Evolutionary conservation across 2,113 vertebrate species (phyloP), one percentile per base, ranked within the genome.

Genomic region (Pterocles orientalis): DNA sequence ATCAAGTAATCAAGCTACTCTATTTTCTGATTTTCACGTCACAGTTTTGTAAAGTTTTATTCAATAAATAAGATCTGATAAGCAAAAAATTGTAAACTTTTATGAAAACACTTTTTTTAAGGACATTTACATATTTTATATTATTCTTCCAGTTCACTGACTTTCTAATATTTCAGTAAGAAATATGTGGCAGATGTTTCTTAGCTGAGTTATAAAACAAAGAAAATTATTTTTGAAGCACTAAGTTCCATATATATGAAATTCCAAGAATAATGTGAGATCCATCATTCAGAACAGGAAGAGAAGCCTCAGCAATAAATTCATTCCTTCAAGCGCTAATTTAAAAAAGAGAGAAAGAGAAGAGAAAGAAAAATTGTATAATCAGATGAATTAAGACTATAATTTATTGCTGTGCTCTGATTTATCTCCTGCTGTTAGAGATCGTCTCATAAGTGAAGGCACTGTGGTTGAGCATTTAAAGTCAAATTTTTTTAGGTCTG

Each of bases 341-440:
- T 97, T 97, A 90, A 96, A 96, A 96, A 91, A 97, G 92, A 90
- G 50, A 92, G 29, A 78, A 81, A 82, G 51, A 48, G 75, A 71
- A 96, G 58, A 86, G 90, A 97, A 91, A 97, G 90, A 97, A 91
- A 97, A 97, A 96, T 98, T 97, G 91, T 92, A 76, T 97, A 97
- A 97, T 97, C 78, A 93, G 90, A 94, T 97, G 84, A 98, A 92
- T 97, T 97, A 97, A 96, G 81, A 71, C 94, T 98, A 45, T 97
- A 97, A 98, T 97, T 97, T 98, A 97, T 96, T 96, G 84, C 96
- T 97, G 96, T 88, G 94, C 57, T 84, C 66, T 97, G 93, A 97
- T 97, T 97, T 96, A 94, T 95, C 70, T 90, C 90, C 84, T 90
- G 92, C 94, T 96, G 96, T 58, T 95, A 79, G 91, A 95, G 80